Percentiles rank a stretch among this genome's conserved stretches.
These are phyloP conservation scores for Laterallus jamaicensis DNA, from an alignment of 2,113 vertebrate species.

Conservation along the genomic window DNA sequence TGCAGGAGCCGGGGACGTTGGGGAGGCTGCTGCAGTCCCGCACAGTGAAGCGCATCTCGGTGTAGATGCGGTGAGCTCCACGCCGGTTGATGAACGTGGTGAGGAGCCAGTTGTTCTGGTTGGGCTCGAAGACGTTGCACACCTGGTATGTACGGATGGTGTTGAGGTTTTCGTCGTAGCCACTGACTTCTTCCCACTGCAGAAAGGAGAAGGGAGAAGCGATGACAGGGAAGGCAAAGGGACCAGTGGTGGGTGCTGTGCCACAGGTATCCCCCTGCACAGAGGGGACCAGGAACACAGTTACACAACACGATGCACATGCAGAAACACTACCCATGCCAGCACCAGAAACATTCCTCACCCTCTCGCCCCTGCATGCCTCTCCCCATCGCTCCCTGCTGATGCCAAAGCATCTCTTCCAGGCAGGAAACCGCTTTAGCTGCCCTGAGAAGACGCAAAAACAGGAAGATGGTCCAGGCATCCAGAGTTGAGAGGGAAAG, in stretches of 20 bases:
- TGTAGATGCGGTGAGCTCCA: slow-evolving; percentile 93
- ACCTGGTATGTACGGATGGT: slow-evolving; percentile 99
- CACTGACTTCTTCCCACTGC: slow-evolving; percentile 99
- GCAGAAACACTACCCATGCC: not conserved
- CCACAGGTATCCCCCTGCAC: rapidly evolving
- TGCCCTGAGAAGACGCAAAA: not conserved
- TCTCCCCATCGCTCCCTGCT: not conserved
- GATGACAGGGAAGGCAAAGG: not conserved
- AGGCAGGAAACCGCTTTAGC: rapidly evolving
- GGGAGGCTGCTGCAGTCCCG: slow-evolving; percentile 98
- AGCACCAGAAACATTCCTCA: not conserved
- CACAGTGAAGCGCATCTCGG: slow-evolving; percentile 98
- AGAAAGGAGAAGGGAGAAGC: not conserved
- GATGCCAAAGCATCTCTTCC: not conserved
- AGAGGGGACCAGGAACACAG: rapidly evolving
- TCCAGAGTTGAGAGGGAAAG: not conserved
- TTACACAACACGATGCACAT: rapidly evolving
- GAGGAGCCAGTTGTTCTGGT: slow-evolving; percentile 99
- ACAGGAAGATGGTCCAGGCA: not conserved
- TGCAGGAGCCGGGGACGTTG: slow-evolving; percentile 96
- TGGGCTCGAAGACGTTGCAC: slow-evolving; percentile 97
- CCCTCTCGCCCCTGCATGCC: not conserved
- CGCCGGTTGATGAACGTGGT: slow-evolving; percentile 95
- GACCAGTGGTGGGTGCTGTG: rapidly evolving
- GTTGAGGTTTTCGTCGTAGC: slow-evolving; percentile 98